A percentile compares a stretch with the other conserved stretches of the same genome.
These are phyloP conservation scores for Nipponia nippon DNA, from an alignment of 2,113 vertebrate genomes.

Conservation along the genomic window DNA sequence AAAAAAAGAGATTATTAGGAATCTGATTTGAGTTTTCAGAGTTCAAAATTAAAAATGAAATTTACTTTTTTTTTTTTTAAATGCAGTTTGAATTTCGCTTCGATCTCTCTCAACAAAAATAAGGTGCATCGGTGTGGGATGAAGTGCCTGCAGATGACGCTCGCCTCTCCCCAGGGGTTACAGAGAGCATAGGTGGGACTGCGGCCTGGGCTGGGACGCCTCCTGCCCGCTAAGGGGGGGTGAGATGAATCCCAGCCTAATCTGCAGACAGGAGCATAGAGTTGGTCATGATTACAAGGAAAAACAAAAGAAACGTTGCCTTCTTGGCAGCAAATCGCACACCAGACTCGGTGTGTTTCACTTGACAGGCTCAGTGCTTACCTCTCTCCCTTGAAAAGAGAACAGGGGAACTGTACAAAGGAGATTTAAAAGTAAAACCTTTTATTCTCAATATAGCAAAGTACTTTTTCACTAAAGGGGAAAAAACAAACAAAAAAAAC, in stretches of 20 bases:
- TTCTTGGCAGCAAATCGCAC: neutral
- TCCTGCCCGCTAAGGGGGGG: neutral
- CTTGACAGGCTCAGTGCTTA: neutral
- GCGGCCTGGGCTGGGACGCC: neutral
- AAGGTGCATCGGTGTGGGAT: accelerated
- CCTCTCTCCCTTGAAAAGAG: neutral
- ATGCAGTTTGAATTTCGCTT: neutral
- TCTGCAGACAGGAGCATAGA: neutral
- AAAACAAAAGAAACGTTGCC: neutral
- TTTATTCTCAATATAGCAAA: neutral
- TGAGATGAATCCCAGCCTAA: neutral
- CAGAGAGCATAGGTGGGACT: neutral
- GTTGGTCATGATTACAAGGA: neutral
- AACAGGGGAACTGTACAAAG: neutral
- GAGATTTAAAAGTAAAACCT: neutral
- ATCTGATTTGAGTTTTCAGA: neutral
- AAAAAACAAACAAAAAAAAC: accelerated
- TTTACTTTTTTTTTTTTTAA: accelerated
- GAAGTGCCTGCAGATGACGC: accelerated
- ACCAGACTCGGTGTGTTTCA: accelerated
- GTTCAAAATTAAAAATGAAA: neutral
- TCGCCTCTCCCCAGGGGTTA: neutral
- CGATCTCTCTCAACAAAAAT: neutral
- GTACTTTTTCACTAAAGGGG: neutral
- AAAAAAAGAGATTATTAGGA: neutral